These are phyloP conservation scores for Teleogryllus occipitalis DNA, from an alignment of 1,140 invertebrate species.

Conservation along the genomic window DNA sequence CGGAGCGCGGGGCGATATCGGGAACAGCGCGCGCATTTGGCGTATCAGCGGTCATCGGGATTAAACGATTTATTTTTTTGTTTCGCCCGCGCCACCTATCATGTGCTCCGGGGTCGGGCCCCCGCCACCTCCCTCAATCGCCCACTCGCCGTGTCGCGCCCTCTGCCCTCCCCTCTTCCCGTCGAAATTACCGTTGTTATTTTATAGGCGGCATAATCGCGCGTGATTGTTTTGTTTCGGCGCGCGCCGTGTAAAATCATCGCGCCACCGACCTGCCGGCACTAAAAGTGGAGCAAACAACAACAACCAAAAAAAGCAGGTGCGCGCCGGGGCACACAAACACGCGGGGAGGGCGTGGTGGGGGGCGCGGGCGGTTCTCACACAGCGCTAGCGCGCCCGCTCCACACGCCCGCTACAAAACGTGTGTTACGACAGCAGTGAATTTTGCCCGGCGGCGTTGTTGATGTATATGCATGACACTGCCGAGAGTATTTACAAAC, in stretches of 20 bases:
- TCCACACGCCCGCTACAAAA: not conserved
- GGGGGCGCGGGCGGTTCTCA: no score
- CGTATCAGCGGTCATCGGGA: not conserved
- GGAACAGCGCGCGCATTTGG: no score
- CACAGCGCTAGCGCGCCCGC: not conserved
- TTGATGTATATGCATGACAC: conserved; percentile 4
- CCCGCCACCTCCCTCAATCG: no score
- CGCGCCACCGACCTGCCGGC: not conserved
- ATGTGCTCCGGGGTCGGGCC: no score
- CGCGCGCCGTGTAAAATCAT: not conserved
- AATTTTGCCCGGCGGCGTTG: not conserved
- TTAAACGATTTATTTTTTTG: not conserved
- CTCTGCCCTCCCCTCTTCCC: no score
- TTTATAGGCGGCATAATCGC: not conserved
- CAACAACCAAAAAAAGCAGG: not conserved
- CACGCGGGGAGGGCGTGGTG: not conserved
- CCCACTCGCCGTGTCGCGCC: no score
- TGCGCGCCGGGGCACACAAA: not conserved
- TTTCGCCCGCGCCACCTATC: not conserved
- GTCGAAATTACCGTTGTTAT: not conserved
- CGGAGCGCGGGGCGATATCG: no score
- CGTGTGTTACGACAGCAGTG: conserved; percentile 3
- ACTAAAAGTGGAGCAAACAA: not conserved
- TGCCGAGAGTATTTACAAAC: not conserved
- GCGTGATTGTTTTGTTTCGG: not conserved